Percentiles rank a stretch among this genome's conserved stretches.
Evolutionary conservation across 1,140 invertebrate species (phyloP).

Genomic region (Solenopsis invicta): DNA sequence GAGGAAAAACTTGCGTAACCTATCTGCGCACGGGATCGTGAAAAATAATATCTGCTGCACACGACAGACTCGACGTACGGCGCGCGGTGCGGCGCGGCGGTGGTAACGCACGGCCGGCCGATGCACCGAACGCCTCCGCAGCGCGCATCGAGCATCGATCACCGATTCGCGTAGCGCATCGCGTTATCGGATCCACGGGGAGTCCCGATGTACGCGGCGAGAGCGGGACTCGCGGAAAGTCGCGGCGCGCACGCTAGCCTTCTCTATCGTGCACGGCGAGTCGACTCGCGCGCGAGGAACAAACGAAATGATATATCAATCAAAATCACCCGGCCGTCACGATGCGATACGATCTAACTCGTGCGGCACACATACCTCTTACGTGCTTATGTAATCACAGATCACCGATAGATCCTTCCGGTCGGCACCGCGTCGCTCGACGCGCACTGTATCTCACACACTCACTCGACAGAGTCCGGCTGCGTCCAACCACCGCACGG

Average conservation of each 20-base stretch:
- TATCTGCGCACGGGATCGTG: constrained; percentile 51
- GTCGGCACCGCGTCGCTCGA: constrained; percentile 32
- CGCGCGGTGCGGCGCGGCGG: no score
- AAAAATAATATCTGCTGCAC: constrained; percentile 59
- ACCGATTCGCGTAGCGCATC: constrained; percentile 28
- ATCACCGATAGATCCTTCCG: constrained; percentile 54
- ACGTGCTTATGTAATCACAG: constrained; percentile 31
- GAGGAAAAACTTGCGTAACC: constrained; percentile 43
- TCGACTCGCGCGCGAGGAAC: not conserved
- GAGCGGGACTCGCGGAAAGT: not conserved
- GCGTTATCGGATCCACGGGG: not conserved
- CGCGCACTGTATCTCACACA: constrained; percentile 51
- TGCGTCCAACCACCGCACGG: not conserved
- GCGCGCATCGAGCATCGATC: constrained; percentile 39
- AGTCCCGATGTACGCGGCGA: not conserved
- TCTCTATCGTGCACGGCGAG: not conserved
- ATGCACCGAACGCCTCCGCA: constrained; percentile 7
- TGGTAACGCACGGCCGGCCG: not conserved
- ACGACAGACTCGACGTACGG: constrained; percentile 37
- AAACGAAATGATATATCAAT: constrained; percentile 1
- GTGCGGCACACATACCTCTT: constrained; percentile 33
- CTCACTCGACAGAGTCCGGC: not conserved
- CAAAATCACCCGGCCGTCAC: not conserved
- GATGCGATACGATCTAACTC: constrained; percentile 11
- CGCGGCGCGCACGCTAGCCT: not conserved